Conservation (phyloP, 2,797 vertebrate genomes). For the Syngnathus acus region DNA sequence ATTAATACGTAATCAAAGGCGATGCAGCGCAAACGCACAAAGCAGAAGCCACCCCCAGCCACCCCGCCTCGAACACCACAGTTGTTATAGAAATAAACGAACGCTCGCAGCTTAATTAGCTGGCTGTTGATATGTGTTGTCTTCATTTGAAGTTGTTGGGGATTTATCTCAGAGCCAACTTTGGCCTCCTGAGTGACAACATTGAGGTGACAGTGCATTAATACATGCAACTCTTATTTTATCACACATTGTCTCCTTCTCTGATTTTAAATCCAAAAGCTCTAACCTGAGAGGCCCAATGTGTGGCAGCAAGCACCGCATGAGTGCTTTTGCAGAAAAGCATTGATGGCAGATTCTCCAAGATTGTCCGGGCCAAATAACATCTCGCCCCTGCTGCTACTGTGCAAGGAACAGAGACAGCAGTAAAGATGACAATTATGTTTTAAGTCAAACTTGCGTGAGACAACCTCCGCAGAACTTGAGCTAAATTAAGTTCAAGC, state of each 20-base stretch:
- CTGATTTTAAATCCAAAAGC: background rate
- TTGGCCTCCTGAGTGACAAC: conserved; percentile 54
- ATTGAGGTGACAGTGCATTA: conserved; percentile 47
- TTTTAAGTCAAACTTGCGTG: background rate
- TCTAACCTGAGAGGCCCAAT: conserved; percentile 82
- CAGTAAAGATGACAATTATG: background rate
- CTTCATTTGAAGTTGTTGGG: conserved; percentile 61
- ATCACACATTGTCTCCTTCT: background rate
- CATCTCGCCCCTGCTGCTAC: conserved; percentile 65
- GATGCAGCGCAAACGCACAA: conserved; percentile 64
- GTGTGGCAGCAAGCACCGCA: conserved; percentile 83
- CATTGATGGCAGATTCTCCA: conserved; percentile 80
- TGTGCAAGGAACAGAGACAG: conserved; percentile 18
- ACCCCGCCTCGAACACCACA: conserved; percentile 48
- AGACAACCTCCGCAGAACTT: background rate
- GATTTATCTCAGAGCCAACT: conserved; percentile 59
- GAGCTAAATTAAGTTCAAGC: conserved; percentile 11
- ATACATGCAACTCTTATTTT: conserved; percentile 9
- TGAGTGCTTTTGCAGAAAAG: conserved; percentile 84
- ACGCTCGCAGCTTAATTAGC: conserved; percentile 65
- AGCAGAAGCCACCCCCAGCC: conserved; percentile 64
- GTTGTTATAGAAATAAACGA: conserved; percentile 70
- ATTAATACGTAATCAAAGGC: conserved; percentile 83
- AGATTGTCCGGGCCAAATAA: conserved; percentile 91
- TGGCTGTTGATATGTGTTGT: conserved; percentile 49